A percentile compares a stretch with the other conserved stretches of the same genome.
phyloP scores from a whole-genome alignment of 92 coral and sea anemone species.

The Hydrozoanthus gracilis region DNA sequence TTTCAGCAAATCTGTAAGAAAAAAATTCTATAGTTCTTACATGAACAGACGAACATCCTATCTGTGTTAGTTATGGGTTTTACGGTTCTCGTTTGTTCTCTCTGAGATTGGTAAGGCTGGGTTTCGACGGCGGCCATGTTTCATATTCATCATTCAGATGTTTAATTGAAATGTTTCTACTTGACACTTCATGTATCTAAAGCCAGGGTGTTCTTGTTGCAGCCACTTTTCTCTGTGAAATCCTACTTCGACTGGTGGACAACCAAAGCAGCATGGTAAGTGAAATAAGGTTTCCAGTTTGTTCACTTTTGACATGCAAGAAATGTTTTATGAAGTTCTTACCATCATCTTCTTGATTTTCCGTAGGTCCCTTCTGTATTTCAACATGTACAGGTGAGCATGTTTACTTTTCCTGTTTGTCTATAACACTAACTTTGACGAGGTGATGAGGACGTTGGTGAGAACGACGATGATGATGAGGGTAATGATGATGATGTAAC shows the following conservation, averaged over 20 bases:
- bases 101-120: too few relatives aligned
- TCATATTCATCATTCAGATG: too few relatives aligned
- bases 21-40: background rate
- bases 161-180: too few relatives aligned
- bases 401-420: background rate
- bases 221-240: constrained; percentile 84
- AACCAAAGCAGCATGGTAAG: constrained; percentile 87
- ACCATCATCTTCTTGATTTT: background rate
- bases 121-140: too few relatives aligned
- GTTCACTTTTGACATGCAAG: background rate
- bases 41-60: background rate
- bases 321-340: background rate
- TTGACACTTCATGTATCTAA: background rate
- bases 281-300: background rate
- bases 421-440: background rate
- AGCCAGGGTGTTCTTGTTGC: constrained; percentile 35
- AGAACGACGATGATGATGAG: background rate
- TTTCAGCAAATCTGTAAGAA: background rate
- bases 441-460: background rate
- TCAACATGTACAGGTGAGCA: constrained; percentile 76
- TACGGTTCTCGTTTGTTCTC: too few relatives aligned
- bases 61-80: too few relatives aligned
- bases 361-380: constrained; percentile 80
- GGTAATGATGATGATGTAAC: background rate
- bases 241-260: constrained; percentile 94